Evolutionary conservation across 1,140 invertebrate species (phyloP).

Genomic region (Drosophila kepulauana): DNA sequence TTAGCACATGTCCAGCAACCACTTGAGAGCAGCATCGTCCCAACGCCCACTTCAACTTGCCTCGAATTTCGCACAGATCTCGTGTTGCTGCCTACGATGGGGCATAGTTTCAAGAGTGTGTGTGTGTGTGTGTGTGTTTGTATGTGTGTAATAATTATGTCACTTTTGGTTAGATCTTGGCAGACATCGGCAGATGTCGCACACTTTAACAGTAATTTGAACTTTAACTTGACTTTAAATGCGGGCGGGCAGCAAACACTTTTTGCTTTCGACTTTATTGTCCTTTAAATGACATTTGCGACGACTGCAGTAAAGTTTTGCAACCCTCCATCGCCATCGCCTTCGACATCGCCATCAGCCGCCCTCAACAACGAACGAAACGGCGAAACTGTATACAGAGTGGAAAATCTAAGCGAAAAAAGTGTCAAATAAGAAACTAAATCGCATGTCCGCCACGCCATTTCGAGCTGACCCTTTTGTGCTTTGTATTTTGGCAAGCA

Average conservation of each 20-base stretch:
- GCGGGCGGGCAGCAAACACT: conserved; percentile 22
- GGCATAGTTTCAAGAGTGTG: neutral
- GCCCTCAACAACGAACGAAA: too few relatives aligned
- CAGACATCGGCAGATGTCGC: conserved; percentile 55
- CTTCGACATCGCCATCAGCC: neutral
- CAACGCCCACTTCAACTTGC: conserved; percentile 39
- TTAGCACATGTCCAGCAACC: conserved; percentile 62
- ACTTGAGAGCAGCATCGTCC: conserved; percentile 43
- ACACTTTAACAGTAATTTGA: conserved; percentile 73
- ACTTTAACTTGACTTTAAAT: conserved; percentile 82
- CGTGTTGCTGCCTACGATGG: conserved; percentile 33
- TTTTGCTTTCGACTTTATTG: conserved; percentile 62
- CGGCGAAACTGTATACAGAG: conserved; percentile 14
- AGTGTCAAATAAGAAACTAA: conserved; percentile 84
- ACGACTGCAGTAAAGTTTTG: conserved; percentile 59
- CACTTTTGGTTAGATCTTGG: conserved; percentile 64
- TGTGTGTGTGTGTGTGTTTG: conserved; percentile 4
- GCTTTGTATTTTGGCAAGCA: conserved; percentile 33
- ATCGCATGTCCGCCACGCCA: conserved; percentile 69
- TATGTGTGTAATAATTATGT: conserved; percentile 76
- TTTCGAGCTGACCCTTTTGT: conserved; percentile 47
- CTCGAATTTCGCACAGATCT: conserved; percentile 35
- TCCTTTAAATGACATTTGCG: conserved; percentile 82
- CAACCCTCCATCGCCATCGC: neutral
- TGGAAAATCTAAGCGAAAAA: conserved; percentile 50